These are phyloP conservation scores for Philopotamus ludificatus DNA, from an alignment of 1,140 invertebrate genomes.

Conservation along the genomic window DNA sequence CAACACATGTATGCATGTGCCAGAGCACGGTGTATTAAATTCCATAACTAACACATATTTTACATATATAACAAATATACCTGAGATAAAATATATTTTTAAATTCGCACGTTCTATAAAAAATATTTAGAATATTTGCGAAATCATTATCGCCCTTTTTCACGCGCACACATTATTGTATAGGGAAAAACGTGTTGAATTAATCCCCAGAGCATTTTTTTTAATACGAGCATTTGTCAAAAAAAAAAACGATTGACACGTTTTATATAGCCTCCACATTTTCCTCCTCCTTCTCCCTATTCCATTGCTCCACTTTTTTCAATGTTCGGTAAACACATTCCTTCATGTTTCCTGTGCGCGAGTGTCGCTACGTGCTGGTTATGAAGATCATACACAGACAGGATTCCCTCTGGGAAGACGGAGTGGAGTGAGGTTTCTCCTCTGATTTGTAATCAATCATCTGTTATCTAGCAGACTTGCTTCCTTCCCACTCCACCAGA, in stretches of 20 bases:
- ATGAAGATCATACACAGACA: neutral
- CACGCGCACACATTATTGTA: too few relatives aligned
- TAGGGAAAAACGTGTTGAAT: too few relatives aligned
- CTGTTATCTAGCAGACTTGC: constrained; percentile 35
- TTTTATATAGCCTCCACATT: neutral
- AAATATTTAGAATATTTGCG: too few relatives aligned
- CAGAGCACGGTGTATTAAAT: too few relatives aligned
- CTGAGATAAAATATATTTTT: too few relatives aligned
- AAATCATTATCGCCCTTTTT: too few relatives aligned
- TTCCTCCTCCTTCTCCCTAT: neutral
- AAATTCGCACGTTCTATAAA: too few relatives aligned
- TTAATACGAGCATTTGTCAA: too few relatives aligned
- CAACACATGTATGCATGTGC: constrained; percentile 10
- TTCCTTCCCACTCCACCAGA: constrained; percentile 16
- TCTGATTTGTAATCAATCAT: constrained; percentile 42
- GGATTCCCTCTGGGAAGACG: neutral
- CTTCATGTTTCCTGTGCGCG: neutral
- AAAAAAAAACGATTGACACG: constrained; percentile 2
- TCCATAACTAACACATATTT: too few relatives aligned
- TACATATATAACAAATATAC: too few relatives aligned
- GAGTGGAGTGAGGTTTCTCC: constrained; percentile 1
- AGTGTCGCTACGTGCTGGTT: neutral
- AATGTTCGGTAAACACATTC: neutral
- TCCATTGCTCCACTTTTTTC: too few relatives aligned
- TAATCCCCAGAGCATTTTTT: too few relatives aligned